A percentile compares a stretch with the other conserved stretches of the same genome.
These are phyloP conservation scores for Oncorhynchus mykiss DNA, from an alignment of 2,113 vertebrate species.

Conservation along the genomic window DNA sequence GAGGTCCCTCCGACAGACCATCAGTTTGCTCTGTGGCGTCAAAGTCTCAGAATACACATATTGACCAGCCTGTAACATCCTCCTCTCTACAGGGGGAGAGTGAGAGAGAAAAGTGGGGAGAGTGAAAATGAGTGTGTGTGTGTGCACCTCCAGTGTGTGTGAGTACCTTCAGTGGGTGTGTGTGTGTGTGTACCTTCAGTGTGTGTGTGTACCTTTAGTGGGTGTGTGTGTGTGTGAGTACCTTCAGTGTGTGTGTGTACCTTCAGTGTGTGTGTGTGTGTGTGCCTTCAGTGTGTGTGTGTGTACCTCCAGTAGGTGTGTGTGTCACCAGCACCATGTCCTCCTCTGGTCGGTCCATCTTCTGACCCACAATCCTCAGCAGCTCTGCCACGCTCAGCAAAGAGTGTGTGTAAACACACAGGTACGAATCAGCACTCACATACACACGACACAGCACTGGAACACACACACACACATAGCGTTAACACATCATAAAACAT, in stretches of 20 bases:
- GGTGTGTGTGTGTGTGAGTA: no score
- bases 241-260: constrained; percentile 64
- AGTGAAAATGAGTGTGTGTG: not conserved
- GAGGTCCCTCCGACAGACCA: constrained; percentile 86
- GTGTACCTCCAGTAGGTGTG: not conserved
- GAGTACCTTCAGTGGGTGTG: not conserved
- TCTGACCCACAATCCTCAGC: constrained; percentile 83
- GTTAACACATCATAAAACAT: no score
- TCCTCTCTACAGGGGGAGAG: constrained; percentile 77
- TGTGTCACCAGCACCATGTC: constrained; percentile 81
- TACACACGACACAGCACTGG: constrained; percentile 76
- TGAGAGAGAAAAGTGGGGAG: constrained; percentile 3
- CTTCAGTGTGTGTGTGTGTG: constrained; percentile 70
- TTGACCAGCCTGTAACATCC: constrained; percentile 85
- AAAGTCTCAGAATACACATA: constrained; percentile 86
- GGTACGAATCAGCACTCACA: constrained; percentile 87
- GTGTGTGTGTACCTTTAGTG: not conserved
- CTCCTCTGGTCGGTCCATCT: constrained; percentile 85
- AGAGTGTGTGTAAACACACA: constrained; percentile 79
- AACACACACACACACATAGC: constrained; percentile 5
- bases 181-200: not conserved
- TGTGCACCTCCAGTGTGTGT: not conserved
- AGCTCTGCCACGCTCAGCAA: constrained; percentile 87
- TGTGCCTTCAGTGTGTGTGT: constrained; percentile 3
- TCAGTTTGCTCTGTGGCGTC: constrained; percentile 83